Evolutionary conservation across 2,888 invertebrate species (phyloP).

Genomic region (Calephelis perditalis): DNA sequence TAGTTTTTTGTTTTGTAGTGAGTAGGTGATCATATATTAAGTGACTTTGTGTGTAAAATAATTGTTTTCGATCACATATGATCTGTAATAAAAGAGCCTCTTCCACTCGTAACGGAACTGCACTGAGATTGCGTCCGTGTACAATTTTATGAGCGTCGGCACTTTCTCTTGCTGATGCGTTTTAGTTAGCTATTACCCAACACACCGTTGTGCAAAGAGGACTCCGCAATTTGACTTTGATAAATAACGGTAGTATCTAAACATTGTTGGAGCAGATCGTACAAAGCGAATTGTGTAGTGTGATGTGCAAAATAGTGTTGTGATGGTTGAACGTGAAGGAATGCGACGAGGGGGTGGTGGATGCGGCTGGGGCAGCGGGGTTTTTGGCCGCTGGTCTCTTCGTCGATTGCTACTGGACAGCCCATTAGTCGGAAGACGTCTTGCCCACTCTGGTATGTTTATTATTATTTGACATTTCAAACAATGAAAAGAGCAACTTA

Average conservation of each 20-base stretch:
- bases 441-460: slow-evolving; percentile 69
- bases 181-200: slow-evolving; percentile 58
- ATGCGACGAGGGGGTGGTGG: slow-evolving; percentile 63
- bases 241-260: slow-evolving; percentile 53
- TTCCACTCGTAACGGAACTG: slow-evolving; percentile 46
- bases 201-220: slow-evolving; percentile 54
- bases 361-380: slow-evolving; percentile 68
- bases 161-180: slow-evolving; percentile 71
- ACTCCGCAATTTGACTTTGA: slow-evolving; percentile 36
- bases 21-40: too few relatives aligned
- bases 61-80: slow-evolving; percentile 11
- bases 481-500: too few relatives aligned
- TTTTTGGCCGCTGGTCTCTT: slow-evolving; percentile 80
- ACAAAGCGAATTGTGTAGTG: slow-evolving; percentile 38
- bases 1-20: too few relatives aligned
- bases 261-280: slow-evolving; percentile 43
- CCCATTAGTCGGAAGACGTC: slow-evolving; percentile 82
- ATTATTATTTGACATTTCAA: not conserved
- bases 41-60: not conserved
- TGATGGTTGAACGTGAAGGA: slow-evolving; percentile 68
- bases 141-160: slow-evolving; percentile 45
- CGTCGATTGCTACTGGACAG: slow-evolving; percentile 84
- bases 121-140: slow-evolving; percentile 49
- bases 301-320: slow-evolving; percentile 50
- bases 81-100: slow-evolving; percentile 40